Base-by-base conservation (phyloP, 2,113 vertebrate genomes). In the Lagopus muta region DNA sequence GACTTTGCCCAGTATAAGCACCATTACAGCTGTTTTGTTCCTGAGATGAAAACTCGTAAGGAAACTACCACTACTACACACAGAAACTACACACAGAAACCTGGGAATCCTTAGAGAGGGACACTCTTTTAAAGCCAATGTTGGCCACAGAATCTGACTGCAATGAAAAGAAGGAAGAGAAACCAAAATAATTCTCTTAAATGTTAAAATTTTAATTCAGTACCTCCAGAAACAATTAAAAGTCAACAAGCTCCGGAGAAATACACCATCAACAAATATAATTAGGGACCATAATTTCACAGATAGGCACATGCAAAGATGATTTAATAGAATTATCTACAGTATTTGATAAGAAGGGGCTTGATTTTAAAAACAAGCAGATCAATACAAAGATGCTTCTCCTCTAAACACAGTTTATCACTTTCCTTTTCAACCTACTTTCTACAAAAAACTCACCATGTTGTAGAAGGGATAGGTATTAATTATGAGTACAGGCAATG, bases 141-240 rank as follows among this genome's bases (percentile, higher is more conserved):
- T 2, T 72, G 30, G 40, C 20, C 54, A 54, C 9, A 1, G 2
- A 28, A 82, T 9, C 2, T 0, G 0, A 71, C 0, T 62, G 32
- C 11, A 75, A 55, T 28, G 13, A 77, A 84, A 83, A 69, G 11
- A 38, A 11, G 3, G 52, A 74, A 0, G 1, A 2, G 5, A 69
- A 61, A 75, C 2, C 17, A 27, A 85, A 94, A 57, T 0, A 21
- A 1, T 40, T 82, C 64, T 57, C 48, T 76, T 43, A 65, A 55
- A 57, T 27, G 9, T 48, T n/a, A 55, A 50, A 8, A 50, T 75
- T 55, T 82, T 64, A 79, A 85, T 72, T 8, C 11, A 52, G 25
- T 61, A 43, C 40, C 22, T 57, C 32, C 22, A 67, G 55, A 8
- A 27, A 30, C 9, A 58, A 85, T 48, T 22, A 24, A 8, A 48